Conservation (phyloP, 2,797 vertebrate genomes). For the Choloepus didactylus region DNA sequence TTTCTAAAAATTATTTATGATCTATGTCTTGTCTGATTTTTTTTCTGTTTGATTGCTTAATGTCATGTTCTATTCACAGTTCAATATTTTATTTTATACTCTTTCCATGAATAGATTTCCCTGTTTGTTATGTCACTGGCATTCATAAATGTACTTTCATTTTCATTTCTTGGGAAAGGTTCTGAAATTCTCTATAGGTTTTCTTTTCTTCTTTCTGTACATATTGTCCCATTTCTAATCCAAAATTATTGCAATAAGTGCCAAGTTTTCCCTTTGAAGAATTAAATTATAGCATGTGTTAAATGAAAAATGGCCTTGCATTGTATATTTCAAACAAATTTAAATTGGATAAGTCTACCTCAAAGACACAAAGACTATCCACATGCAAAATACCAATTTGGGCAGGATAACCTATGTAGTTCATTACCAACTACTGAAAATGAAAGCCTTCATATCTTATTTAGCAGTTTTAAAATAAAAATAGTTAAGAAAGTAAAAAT, state of each 20-base stretch:
- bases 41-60: conserved; percentile 33
- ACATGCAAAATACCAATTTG: not conserved
- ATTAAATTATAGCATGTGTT: not conserved
- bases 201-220: not conserved
- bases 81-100: conserved; percentile 34
- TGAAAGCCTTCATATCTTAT: not conserved
- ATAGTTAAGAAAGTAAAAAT: not conserved
- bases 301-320: not conserved
- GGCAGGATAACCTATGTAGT: not conserved
- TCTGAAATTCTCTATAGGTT: conserved; percentile 31
- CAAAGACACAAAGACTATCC: not conserved
- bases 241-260: not conserved
- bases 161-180: conserved; percentile 1
- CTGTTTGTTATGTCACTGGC: not conserved
- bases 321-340: not conserved
- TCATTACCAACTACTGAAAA: not conserved
- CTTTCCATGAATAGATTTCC: not conserved
- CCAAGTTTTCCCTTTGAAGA: not conserved
- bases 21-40: not conserved
- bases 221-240: not conserved
- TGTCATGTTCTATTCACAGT: not conserved
- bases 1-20: conserved; percentile 13
- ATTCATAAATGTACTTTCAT: conserved; percentile 25
- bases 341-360: not conserved
- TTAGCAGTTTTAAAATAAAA: conserved; percentile 2